phyloP scores from a whole-genome alignment of 2,888 invertebrate genomes.

The Lumbricus terrestris region DNA sequence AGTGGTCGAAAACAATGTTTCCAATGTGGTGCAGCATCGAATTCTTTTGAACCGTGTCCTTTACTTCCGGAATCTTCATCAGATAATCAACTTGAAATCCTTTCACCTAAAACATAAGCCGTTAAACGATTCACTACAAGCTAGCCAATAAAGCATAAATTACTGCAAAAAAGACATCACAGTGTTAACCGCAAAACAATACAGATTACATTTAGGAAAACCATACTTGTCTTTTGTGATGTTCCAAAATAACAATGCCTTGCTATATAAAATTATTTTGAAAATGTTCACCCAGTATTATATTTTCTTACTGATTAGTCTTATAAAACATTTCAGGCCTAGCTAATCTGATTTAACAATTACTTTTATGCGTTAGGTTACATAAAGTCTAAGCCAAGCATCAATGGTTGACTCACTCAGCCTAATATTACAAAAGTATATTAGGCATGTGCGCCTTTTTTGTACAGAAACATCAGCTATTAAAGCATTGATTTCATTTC shows the following conservation, averaged over 20 bases:
- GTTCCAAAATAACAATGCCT: not conserved
- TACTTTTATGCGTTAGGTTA: too few species aligned
- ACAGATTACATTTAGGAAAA: not conserved
- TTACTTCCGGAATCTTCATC: slow-evolving; percentile 90
- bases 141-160: not conserved
- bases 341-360: not conserved
- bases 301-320: not conserved
- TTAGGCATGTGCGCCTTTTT: not conserved
- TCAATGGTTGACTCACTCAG: too few species aligned
- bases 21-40: slow-evolving; percentile 90
- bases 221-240: not conserved
- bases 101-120: not conserved
- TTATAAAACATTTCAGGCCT: not conserved
- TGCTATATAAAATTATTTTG: not conserved
- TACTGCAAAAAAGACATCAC: not conserved
- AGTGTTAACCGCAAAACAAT: not conserved
- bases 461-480: not conserved
- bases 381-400: too few species aligned
- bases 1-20: slow-evolving; percentile 94
- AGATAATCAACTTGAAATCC: slow-evolving; percentile 72
- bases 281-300: not conserved
- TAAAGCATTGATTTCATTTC: not conserved
- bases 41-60: slow-evolving; percentile 98
- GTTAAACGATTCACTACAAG: not conserved
- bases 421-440: too few species aligned